A percentile compares a stretch with the other conserved stretches of the same genome.
Evolutionary conservation across 2,113 vertebrate species (phyloP).

Genomic region (Sardina pilchardus): DNA sequence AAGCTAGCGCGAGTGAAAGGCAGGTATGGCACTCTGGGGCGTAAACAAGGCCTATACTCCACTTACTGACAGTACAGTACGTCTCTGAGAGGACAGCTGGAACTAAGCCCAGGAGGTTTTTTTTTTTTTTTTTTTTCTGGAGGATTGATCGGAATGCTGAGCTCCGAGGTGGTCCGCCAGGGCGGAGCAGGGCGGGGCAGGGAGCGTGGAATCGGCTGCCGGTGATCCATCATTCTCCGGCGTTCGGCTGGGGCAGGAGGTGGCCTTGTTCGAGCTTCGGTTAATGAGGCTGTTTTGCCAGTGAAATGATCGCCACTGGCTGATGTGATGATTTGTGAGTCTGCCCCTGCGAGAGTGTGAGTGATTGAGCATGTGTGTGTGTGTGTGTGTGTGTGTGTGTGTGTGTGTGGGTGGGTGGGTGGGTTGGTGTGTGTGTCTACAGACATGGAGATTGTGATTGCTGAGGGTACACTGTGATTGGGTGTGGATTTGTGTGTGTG

Average conservation of each 20-base stretch:
- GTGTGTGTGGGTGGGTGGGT: constrained; percentile 6
- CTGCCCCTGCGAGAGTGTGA: constrained; percentile 25
- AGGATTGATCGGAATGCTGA: background rate
- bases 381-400: background rate
- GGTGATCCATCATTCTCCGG: background rate
- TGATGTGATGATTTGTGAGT: constrained; percentile 18
- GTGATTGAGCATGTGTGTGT: constrained; percentile 16
- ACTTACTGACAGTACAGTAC: background rate
- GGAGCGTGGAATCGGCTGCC: background rate
- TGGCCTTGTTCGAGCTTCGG: background rate
- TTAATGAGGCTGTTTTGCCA: constrained; percentile 4
- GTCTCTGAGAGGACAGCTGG: background rate
- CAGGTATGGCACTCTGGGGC: background rate
- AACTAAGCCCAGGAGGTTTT: background rate
- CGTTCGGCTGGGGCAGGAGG: background rate
- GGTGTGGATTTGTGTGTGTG: background rate
- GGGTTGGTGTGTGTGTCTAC: constrained; percentile 11
- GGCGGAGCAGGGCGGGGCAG: background rate
- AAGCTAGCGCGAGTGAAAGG: background rate
- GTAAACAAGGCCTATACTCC: background rate
- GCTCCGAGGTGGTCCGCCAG: background rate
- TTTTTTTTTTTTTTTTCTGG: background rate
- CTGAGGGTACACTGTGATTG: background rate
- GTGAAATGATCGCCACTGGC: background rate
- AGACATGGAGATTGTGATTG: no score